Conservation (phyloP, 2,888 invertebrate genomes). For the Phasia obesa region DNA sequence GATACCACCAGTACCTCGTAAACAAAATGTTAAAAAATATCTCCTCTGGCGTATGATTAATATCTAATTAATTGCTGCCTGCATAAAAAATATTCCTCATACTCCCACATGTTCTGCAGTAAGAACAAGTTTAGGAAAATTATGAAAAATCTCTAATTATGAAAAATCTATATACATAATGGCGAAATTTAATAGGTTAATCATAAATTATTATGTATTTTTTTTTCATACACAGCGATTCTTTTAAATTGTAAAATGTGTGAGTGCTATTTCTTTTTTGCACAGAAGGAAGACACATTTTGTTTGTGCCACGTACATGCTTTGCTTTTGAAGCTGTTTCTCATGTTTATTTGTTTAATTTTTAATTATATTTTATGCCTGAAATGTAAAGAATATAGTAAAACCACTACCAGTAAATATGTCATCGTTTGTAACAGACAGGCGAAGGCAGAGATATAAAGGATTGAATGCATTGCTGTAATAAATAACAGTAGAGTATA, state of each 20-base stretch:
- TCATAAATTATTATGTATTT: slow-evolving; percentile 2
- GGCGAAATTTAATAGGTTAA: slow-evolving; percentile 24
- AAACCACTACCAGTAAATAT: slow-evolving; percentile 46
- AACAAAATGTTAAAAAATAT: too few species aligned
- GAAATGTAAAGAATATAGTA: slow-evolving; percentile 52
- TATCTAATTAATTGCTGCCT: too few species aligned
- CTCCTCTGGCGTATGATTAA: too few species aligned
- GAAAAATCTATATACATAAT: too few species aligned
- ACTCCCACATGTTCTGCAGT: too few species aligned
- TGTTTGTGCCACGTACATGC: slow-evolving; percentile 6
- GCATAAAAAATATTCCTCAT: too few species aligned
- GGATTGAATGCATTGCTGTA: too few species aligned
- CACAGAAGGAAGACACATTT: slow-evolving; percentile 12
- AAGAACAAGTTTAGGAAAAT: too few species aligned
- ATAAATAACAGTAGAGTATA: too few species aligned
- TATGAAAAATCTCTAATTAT: too few species aligned
- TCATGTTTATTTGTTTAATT: slow-evolving; percentile 53
- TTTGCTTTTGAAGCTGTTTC: slow-evolving; percentile 13
- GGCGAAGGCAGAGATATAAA: neutral
- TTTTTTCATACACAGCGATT: slow-evolving; percentile 4
- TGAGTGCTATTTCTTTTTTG: neutral
- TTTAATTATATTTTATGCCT: slow-evolving; percentile 69
- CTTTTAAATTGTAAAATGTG: slow-evolving; percentile 9
- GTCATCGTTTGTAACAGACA: slow-evolving; percentile 55
- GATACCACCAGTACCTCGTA: too few species aligned